Percentiles rank a stretch among this genome's conserved stretches.
These are phyloP conservation scores for Poecilia velifera DNA, from an alignment of 2,797 vertebrate species.

Conservation along the genomic window DNA sequence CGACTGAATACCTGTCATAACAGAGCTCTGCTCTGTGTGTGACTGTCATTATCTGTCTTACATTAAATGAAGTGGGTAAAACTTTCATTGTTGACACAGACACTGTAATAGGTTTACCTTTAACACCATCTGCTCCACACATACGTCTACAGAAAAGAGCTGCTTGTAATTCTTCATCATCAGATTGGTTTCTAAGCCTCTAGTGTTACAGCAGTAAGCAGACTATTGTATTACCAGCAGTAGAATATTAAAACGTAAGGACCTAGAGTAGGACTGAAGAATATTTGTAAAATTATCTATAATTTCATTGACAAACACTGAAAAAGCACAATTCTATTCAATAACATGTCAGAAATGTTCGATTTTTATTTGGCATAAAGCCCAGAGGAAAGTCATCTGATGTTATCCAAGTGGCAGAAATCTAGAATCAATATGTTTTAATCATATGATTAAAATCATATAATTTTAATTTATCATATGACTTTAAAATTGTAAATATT, in stretches of 20 bases:
- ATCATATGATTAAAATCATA: too few relatives aligned
- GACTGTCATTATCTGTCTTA: not conserved
- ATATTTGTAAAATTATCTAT: not conserved
- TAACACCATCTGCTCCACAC: slow-evolving; percentile 43
- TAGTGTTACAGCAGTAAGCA: not conserved
- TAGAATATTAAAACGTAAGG: not conserved
- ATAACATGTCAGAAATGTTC: not conserved
- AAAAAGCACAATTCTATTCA: not conserved
- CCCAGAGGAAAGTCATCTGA: not conserved
- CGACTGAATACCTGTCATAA: not conserved
- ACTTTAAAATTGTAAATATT: not conserved
- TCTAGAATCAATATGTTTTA: not conserved
- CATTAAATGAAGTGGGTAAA: slow-evolving; percentile 2
- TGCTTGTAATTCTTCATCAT: not conserved
- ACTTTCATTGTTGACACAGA: slow-evolving; percentile 28
- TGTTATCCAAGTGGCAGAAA: not conserved
- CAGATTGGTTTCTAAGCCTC: slow-evolving; percentile 1
- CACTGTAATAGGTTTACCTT: slow-evolving; percentile 51
- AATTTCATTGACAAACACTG: not conserved
- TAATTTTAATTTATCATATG: too few relatives aligned
- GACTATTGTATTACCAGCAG: not conserved
- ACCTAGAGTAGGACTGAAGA: not conserved
- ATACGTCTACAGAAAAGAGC: not conserved
- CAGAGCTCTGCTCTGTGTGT: not conserved
- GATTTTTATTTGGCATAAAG: not conserved